phyloP scores from a whole-genome alignment of 2,113 vertebrate genomes.

The Dascyllus trimaculatus region DNA sequence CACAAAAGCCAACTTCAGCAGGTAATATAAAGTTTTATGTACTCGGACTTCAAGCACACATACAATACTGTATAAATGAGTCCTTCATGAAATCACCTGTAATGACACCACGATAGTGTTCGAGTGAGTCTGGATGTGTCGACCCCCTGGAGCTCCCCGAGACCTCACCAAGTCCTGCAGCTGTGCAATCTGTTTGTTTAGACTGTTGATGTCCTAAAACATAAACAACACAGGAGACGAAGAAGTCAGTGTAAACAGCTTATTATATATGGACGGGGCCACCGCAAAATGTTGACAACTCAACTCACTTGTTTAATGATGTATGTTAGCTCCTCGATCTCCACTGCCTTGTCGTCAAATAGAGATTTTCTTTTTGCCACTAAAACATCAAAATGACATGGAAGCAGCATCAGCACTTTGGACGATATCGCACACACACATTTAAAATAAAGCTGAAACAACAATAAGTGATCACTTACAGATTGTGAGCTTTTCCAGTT shows the following conservation, averaged over 20 bases:
- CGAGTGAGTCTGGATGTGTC: conserved; percentile 93
- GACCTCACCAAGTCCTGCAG: conserved; percentile 91
- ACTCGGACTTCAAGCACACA: not conserved
- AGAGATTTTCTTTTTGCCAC: conserved; percentile 96
- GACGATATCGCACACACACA: not conserved
- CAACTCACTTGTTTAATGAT: conserved; percentile 92
- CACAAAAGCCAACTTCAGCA: too few relatives aligned
- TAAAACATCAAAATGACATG: conserved; percentile 63
- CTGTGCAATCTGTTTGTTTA: conserved; percentile 95
- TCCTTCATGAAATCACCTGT: conserved; percentile 84
- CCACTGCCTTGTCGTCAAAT: conserved; percentile 93
- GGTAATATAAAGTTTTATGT: not conserved
- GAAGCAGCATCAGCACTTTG: not conserved
- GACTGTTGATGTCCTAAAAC: conserved; percentile 91
- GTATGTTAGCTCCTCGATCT: conserved; percentile 94
- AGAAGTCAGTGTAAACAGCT: not conserved
- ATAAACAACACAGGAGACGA: conserved; percentile 1
- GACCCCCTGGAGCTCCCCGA: conserved; percentile 88
- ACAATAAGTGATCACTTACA: conserved; percentile 83
- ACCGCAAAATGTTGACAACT: not conserved
- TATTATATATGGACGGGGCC: not conserved
- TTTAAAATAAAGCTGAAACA: not conserved
- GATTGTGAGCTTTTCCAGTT: conserved; percentile 95
- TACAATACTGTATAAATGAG: not conserved
- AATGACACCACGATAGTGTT: conserved; percentile 95